phyloP scores from a whole-genome alignment of 2,113 vertebrate genomes.

The Capreolus pygargus region DNA sequence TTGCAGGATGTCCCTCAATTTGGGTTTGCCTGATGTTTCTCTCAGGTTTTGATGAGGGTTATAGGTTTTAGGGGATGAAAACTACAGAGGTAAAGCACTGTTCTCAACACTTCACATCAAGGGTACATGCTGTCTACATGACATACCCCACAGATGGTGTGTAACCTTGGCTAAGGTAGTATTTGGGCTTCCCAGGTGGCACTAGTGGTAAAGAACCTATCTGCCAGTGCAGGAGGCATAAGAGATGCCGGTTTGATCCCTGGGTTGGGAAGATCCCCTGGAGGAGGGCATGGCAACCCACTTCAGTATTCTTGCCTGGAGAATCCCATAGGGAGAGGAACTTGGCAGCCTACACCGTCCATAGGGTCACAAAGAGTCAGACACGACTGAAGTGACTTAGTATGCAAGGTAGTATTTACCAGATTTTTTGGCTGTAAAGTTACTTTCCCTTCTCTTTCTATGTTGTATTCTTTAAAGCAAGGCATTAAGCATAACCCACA shows the following conservation, averaged over 20 bases:
- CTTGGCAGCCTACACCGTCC: neutral
- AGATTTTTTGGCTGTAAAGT: neutral
- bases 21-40: slow-evolving; percentile 1
- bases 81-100: neutral
- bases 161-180: neutral
- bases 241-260: neutral
- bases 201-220: neutral
- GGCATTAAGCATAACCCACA: neutral
- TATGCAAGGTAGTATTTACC: neutral
- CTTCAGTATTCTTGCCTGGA: neutral
- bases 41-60: neutral
- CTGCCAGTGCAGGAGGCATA: neutral
- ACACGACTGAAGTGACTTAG: neutral
- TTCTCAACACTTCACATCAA: neutral
- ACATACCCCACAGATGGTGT: neutral
- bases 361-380: neutral
- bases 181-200: neutral
- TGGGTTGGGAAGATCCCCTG: neutral
- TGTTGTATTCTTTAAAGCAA: neutral
- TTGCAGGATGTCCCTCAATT: neutral
- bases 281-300: neutral
- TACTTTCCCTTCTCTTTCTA: neutral
- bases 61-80: neutral
- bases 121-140: neutral
- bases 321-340: neutral